Evolutionary conservation across 2,888 invertebrate genomes (phyloP).

Genomic region (Meteorus colon): DNA sequence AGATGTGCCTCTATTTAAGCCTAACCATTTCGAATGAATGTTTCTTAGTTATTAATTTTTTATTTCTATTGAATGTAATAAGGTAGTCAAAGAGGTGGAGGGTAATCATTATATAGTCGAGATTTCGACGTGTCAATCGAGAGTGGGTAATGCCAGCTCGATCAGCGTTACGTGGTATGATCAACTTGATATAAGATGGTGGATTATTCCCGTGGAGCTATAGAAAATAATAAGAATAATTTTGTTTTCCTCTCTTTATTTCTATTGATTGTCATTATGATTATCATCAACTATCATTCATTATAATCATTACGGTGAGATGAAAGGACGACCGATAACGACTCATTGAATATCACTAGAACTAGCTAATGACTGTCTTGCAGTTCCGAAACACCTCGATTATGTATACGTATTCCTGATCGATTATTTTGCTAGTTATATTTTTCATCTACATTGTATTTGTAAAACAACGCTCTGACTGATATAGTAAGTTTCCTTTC

Average conservation of each 20-base stretch:
- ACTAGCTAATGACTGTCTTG: constrained; percentile 68
- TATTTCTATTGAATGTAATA: background rate
- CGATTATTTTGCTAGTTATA: constrained; percentile 19
- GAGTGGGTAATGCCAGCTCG: constrained; percentile 56
- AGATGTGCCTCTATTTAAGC: constrained; percentile 48
- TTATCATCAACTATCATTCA: constrained; percentile 33
- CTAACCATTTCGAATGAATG: constrained; percentile 47
- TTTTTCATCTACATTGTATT: constrained; percentile 3
- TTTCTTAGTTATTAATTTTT: constrained; percentile 34
- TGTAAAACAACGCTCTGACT: constrained; percentile 38
- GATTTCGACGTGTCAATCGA: constrained; percentile 59
- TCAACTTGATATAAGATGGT: constrained; percentile 52
- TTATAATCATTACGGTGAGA: constrained; percentile 43
- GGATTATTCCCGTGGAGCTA: constrained; percentile 47
- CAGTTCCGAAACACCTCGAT: constrained; percentile 40
- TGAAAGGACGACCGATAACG: constrained; percentile 61
- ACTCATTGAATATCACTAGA: constrained; percentile 68
- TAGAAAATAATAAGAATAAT: constrained; percentile 48
- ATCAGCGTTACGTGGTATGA: constrained; percentile 55
- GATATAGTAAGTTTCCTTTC: constrained; percentile 35
- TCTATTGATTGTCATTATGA: constrained; percentile 34
- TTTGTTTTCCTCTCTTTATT: constrained; percentile 28
- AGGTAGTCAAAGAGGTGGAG: constrained; percentile 18
- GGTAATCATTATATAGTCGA: constrained; percentile 37
- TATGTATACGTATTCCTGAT: constrained; percentile 26